A percentile compares a stretch with the other conserved stretches of the same genome.
phyloP scores from a whole-genome alignment of 2,113 vertebrate species.

The Oncorhynchus keta region DNA sequence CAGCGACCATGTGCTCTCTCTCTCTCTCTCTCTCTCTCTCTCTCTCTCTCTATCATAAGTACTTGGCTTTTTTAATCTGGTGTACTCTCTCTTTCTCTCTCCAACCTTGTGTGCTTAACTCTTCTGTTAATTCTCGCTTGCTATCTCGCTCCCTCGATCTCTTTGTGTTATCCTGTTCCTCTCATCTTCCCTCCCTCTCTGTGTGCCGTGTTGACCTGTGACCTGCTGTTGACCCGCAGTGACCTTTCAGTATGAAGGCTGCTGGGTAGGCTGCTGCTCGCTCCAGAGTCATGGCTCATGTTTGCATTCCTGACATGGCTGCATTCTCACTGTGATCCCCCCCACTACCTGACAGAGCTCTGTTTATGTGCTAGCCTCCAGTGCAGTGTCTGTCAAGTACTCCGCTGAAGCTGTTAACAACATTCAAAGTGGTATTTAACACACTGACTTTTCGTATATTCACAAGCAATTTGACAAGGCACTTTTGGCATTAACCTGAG shows the following conservation, averaged over 20 bases:
- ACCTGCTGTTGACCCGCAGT: conserved; percentile 31
- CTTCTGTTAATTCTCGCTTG: too few relatives aligned
- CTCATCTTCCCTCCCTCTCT: not conserved
- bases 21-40: not conserved
- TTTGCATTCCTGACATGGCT: conserved; percentile 37
- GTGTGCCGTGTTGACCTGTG: conserved; percentile 23
- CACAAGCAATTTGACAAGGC: too few relatives aligned
- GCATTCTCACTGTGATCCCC: conserved; percentile 4
- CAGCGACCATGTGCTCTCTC: not conserved
- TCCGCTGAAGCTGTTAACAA: too few relatives aligned
- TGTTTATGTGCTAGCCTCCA: too few relatives aligned
- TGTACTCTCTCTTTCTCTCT: too few relatives aligned
- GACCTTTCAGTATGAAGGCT: not conserved
- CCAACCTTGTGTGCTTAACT: too few relatives aligned
- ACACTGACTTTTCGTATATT: too few relatives aligned
- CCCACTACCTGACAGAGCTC: not conserved
- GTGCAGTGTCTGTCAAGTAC: too few relatives aligned
- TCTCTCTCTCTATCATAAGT: not conserved
- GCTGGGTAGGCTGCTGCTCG: not conserved
- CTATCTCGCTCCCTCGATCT: not conserved
- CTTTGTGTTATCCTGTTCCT: too few relatives aligned
- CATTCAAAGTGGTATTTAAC: too few relatives aligned
- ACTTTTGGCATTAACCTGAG: not conserved
- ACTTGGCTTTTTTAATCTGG: too few relatives aligned
- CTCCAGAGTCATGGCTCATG: not conserved